Percentiles rank a stretch among this genome's conserved stretches.
Conservation (phyloP, 2,797 vertebrate genomes). For the Darevskia mixta region DNA sequence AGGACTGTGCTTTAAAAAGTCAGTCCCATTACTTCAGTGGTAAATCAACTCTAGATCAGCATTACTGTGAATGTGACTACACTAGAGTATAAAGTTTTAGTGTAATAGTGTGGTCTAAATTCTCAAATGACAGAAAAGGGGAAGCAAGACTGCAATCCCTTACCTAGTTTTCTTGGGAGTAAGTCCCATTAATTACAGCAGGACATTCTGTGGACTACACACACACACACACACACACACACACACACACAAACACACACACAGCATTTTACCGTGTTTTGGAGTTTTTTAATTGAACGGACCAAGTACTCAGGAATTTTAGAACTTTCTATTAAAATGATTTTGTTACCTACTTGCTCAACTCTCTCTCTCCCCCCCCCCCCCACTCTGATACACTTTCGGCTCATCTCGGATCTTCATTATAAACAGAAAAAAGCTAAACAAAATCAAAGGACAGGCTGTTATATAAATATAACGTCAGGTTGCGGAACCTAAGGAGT, state of each 20-base stretch:
- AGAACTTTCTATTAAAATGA: neutral
- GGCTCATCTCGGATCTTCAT: neutral
- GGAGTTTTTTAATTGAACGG: neutral
- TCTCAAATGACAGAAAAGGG: neutral
- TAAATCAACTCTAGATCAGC: neutral
- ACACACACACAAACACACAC: neutral
- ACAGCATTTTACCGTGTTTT: neutral
- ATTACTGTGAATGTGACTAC: neutral
- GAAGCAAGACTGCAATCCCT: neutral
- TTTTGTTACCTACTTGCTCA: neutral
- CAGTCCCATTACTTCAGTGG: neutral
- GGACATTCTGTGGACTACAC: no score
- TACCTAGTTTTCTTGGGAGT: neutral
- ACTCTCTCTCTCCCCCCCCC: neutral
- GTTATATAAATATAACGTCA: constrained; percentile 25
- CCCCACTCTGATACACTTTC: neutral
- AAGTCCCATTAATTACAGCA: neutral
- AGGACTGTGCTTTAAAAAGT: neutral
- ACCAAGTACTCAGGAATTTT: neutral
- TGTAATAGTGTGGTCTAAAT: neutral
- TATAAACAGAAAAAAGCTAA: neutral
- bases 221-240: neutral
- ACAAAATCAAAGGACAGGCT: constrained; percentile 51
- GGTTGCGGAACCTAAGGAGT: constrained; percentile 40
- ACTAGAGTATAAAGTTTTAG: neutral